A percentile compares a stretch with the other conserved stretches of the same genome.
phyloP scores from a whole-genome alignment of 2,888 invertebrate species.

The Lacanobia wlatinum region DNA sequence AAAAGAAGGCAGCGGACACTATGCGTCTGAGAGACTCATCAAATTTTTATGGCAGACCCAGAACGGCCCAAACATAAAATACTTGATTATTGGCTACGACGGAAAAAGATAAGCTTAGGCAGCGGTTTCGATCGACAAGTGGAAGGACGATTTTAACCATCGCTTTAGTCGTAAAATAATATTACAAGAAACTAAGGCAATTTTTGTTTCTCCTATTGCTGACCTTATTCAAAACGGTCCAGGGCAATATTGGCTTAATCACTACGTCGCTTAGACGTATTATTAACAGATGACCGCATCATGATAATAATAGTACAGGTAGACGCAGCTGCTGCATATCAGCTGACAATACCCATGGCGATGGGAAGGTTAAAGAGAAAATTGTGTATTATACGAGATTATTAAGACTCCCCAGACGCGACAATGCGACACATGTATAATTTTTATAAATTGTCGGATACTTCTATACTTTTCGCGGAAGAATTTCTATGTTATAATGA shows the following conservation, averaged over 20 bases:
- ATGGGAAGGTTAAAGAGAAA: neutral
- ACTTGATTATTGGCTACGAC: conserved; percentile 34
- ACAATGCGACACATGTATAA: too few relatives aligned
- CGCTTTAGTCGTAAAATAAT: neutral
- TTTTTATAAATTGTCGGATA: too few relatives aligned
- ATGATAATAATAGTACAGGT: conserved; percentile 9
- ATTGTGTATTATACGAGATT: neutral
- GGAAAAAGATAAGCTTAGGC: conserved; percentile 7
- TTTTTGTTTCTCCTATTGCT: neutral
- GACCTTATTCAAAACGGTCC: neutral
- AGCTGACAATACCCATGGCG: conserved; percentile 1
- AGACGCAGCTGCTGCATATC: conserved; percentile 6
- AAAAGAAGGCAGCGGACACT: neutral
- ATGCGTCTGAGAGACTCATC: conserved; percentile 14
- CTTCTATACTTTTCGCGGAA: too few relatives aligned
- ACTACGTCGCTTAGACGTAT: neutral
- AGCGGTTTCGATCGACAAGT: neutral
- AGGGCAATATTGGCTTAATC: neutral
- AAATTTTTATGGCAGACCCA: conserved; percentile 26
- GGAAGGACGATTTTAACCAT: neutral
- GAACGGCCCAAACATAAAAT: conserved; percentile 21
- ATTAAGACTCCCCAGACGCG: too few relatives aligned
- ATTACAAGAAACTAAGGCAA: neutral
- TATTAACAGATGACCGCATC: neutral
- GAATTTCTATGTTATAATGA: too few relatives aligned